These are phyloP conservation scores for Lymantria monacha DNA, from an alignment of 2,888 invertebrate genomes.

Conservation along the genomic window DNA sequence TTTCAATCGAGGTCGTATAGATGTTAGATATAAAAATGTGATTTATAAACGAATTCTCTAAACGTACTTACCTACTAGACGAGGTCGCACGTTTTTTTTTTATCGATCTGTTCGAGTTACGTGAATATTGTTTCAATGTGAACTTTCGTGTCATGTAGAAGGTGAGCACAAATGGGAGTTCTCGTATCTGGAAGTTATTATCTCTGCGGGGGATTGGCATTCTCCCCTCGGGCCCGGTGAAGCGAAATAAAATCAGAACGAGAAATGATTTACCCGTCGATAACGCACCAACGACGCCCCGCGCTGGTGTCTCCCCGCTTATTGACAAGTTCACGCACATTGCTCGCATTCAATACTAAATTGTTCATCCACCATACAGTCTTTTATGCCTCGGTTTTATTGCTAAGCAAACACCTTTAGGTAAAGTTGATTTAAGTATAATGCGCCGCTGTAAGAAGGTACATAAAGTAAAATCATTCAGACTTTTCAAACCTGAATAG, in stretches of 20 bases:
- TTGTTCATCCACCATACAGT: slow-evolving; percentile 39
- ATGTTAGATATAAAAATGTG: slow-evolving; percentile 37
- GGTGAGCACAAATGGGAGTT: slow-evolving; percentile 53
- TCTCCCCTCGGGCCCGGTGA: slow-evolving; percentile 53
- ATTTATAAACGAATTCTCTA: slow-evolving; percentile 46
- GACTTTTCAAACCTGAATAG: background rate
- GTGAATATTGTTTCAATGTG: slow-evolving; percentile 71
- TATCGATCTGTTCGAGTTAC: slow-evolving; percentile 59
- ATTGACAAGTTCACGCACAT: slow-evolving; percentile 60
- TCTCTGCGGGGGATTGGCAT: slow-evolving; percentile 44
- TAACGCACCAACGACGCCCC: slow-evolving; percentile 51
- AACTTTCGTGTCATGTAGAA: slow-evolving; percentile 61
- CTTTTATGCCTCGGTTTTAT: slow-evolving; percentile 43
- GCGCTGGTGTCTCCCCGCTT: slow-evolving; percentile 43
- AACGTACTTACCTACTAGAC: slow-evolving; percentile 54
- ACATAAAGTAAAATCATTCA: background rate
- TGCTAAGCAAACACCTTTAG: slow-evolving; percentile 4
- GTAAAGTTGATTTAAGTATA: background rate
- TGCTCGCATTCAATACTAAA: slow-evolving; percentile 52
- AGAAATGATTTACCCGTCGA: slow-evolving; percentile 70
- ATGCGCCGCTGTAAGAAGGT: background rate
- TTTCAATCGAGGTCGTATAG: slow-evolving; percentile 51
- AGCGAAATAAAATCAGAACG: slow-evolving; percentile 71
- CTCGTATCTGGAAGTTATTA: slow-evolving; percentile 68
- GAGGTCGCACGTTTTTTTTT: slow-evolving; percentile 47